A percentile compares a stretch with the other conserved stretches of the same genome.
These are phyloP conservation scores for Ips nitidus DNA, from an alignment of 1,140 invertebrate genomes.

Conservation along the genomic window DNA sequence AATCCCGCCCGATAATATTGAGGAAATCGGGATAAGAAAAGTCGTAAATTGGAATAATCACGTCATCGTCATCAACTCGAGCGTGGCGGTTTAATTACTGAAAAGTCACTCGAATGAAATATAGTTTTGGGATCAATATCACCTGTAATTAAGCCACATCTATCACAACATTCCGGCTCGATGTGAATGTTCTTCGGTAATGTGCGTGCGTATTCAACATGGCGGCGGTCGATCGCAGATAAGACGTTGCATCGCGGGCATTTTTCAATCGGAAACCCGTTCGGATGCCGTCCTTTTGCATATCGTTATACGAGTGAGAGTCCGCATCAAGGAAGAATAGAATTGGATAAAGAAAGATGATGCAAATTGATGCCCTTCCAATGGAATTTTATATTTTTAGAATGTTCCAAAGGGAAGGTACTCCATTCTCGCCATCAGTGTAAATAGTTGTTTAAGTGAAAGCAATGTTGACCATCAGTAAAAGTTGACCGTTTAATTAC, in stretches of 20 bases:
- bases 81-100: slow-evolving; percentile 4
- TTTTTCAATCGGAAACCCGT: slow-evolving; percentile 28
- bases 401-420: too few relatives aligned
- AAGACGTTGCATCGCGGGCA: slow-evolving; percentile 24
- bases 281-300: slow-evolving; percentile 21
- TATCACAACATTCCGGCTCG: slow-evolving; percentile 19
- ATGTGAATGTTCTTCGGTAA: slow-evolving; percentile 8
- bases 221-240: slow-evolving; percentile 27
- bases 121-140: slow-evolving; percentile 6
- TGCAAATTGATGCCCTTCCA: too few relatives aligned
- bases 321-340: slow-evolving; percentile 4
- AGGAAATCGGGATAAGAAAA: not conserved
- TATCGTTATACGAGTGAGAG: slow-evolving; percentile 17
- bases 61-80: not conserved
- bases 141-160: slow-evolving; percentile 23
- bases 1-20: not conserved
- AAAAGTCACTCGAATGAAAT: not conserved
- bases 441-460: too few relatives aligned
- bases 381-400: too few relatives aligned
- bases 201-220: slow-evolving; percentile 30
- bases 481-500: too few relatives aligned
- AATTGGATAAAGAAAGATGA: not conserved
- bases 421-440: too few relatives aligned
- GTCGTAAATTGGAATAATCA: not conserved
- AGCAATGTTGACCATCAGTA: too few relatives aligned